Base-by-base conservation (phyloP, 2,888 invertebrate genomes). In the Candidula unifasciata region DNA sequence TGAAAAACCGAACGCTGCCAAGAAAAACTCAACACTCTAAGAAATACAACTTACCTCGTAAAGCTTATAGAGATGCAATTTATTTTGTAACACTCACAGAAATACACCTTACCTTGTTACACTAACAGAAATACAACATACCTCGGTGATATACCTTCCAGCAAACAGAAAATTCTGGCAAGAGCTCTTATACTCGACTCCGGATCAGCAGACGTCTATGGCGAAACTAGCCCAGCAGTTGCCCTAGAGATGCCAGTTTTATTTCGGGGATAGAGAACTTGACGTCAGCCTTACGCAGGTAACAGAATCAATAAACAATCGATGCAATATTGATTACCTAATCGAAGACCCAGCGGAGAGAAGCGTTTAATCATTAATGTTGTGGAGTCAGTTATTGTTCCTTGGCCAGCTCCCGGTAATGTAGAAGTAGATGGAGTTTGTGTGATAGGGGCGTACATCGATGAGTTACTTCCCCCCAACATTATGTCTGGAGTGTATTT, bases 241-340 rank as follows among this genome's bases (percentile, higher is more conserved):
- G 44, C 73, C 73, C 44, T 73, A 73, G 73, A 37, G n/a, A 73
- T 52, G 44, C n/a, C 44, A 3, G 27, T 27, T 52, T 44, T 16
- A 44, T 24, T 69, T n/a, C 52, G 6, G 44, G 73, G 52, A 73
- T 52, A 24, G 44, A n/a, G 73, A 8, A 8, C 73, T 27, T 73
- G 73, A 73, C 73, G 73, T 73, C 73, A 73, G 44, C 73, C 10
- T n/a, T 73, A 73, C 73, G 44, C 73, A n/a, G 73, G 73, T n/a
- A 52, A 44, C 44, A 37, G n/a, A n/a, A 52, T 73, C 73, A 73
- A 73, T 73, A 52, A 37, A 60, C n/a, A n/a, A 73, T 73, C 52
- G n/a, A 73, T 73, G 2, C n/a, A n/a, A n/a, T 73, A 73, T 73
- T 27, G 73, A 73, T 52, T 27, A 44, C 44, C 73, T 73, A 8